A percentile compares a stretch with the other conserved stretches of the same genome.
Conservation (phyloP, 2,797 vertebrate genomes). For the Halcyon chelicuti region DNA sequence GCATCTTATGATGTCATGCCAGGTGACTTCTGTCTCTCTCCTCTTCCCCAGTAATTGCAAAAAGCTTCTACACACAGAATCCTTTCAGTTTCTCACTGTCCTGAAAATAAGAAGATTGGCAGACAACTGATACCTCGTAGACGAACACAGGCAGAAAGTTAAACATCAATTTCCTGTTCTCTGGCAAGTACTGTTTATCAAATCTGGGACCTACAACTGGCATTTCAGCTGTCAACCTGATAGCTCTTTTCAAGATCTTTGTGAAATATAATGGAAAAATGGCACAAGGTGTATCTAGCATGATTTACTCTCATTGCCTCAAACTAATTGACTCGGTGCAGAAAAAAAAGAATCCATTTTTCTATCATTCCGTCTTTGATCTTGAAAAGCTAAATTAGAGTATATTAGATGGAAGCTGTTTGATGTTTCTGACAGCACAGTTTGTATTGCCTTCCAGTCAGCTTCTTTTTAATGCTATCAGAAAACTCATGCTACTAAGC, state of each 20-base stretch:
- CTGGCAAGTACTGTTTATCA: conserved; percentile 1
- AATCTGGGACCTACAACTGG: neutral
- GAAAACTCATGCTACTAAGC: neutral
- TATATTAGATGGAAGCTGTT: neutral
- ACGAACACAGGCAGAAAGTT: conserved; percentile 5
- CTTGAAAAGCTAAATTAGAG: neutral
- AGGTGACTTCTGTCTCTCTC: neutral
- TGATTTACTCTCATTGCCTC: neutral
- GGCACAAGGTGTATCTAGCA: neutral
- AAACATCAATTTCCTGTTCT: conserved; percentile 8
- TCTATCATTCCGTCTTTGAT: neutral
- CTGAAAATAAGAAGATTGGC: neutral
- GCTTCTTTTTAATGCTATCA: neutral
- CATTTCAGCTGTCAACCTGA: neutral
- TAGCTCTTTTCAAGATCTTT: neutral
- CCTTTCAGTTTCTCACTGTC: neutral
- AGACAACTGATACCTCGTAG: neutral
- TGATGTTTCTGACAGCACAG: neutral
- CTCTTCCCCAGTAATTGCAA: neutral
- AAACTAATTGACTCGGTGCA: neutral
- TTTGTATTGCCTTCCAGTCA: neutral
- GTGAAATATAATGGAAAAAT: conserved; percentile 8
- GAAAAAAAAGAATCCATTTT: conserved; percentile 16
- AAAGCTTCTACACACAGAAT: neutral
- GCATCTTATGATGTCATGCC: neutral